These are phyloP conservation scores for Drosophila fuyamai DNA, from an alignment of 1,140 invertebrate species.

Conservation along the genomic window DNA sequence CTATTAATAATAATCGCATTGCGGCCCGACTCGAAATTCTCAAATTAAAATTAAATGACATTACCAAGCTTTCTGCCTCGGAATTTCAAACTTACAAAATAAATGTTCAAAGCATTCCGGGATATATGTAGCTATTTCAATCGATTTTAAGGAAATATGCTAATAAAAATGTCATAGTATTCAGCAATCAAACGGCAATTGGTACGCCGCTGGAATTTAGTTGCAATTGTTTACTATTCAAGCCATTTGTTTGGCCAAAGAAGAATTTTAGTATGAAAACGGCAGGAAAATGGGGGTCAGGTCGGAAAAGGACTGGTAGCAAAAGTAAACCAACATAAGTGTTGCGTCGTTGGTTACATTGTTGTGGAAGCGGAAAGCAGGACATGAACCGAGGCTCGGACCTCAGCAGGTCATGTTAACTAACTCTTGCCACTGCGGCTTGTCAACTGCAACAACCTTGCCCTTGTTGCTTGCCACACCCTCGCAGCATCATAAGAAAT, in stretches of 20 bases:
- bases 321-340: slow-evolving; percentile 80
- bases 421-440: slow-evolving; percentile 56
- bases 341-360: slow-evolving; percentile 76
- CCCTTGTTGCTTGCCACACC: slow-evolving; percentile 69
- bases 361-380: slow-evolving; percentile 39
- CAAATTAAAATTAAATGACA: background rate
- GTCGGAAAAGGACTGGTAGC: slow-evolving; percentile 3
- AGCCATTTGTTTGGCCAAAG: slow-evolving; percentile 53
- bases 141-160: too few species aligned
- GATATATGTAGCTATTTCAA: too few species aligned
- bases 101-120: too few species aligned
- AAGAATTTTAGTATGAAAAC: background rate
- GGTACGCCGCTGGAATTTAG: slow-evolving; percentile 33
- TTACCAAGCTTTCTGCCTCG: background rate
- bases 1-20: background rate
- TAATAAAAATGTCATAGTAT: too few species aligned
- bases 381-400: slow-evolving; percentile 27
- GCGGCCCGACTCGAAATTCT: background rate
- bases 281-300: background rate
- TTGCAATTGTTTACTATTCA: slow-evolving; percentile 43
- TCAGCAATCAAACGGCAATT: slow-evolving; percentile 5
- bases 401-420: slow-evolving; percentile 58
- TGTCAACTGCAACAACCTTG: slow-evolving; percentile 78
- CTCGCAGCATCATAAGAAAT: background rate
- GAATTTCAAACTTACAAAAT: too few species aligned